Evolutionary conservation across 2,797 vertebrate species (phyloP), one percentile per base, ranked within the genome.

Genomic region (Tangara arthus): DNA sequence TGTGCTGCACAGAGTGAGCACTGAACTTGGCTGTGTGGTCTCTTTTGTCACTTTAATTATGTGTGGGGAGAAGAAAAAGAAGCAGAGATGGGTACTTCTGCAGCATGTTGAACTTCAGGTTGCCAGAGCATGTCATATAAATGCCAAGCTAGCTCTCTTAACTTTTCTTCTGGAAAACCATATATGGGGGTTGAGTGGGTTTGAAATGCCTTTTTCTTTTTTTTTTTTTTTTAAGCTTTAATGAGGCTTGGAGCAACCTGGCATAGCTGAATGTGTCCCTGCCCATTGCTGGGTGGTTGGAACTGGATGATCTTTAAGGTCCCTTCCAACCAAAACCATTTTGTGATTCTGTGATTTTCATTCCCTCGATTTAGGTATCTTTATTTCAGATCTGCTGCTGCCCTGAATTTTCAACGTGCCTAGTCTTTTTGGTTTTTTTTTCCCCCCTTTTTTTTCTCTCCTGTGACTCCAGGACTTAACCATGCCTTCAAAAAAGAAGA

Each of bases 41-140:
- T 81, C 49, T 71, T 84, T 84, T 88, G 87, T 88, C 49, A 37
- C 49, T 91, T 89, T 85, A 91, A 77, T 91, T 77, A 30, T 19
- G 56, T 44, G 64, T 59, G 71, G 53, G 28, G 56, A 85, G 52
- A 82, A 57, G 50, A 50, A 71, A 64, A 71, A 0, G 6, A 65
- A n/a, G 60, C 37, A 57, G 65, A 83, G 34, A 32, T 28, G 26
- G 60, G 34, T 85, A 41, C 56, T 59, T 90, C 41, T 57, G 53
- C 53, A 78, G 56, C 6, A 1, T 49, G 90, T 87, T 85, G 56
- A 91, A 90, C 68, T 80, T 66, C 0, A 42, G 24, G 49, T 82
- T 95, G 76, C 82, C 65, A 71, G 65, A 95, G 73, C 44, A 1
- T 49, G 63, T 91, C 76, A 11, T 34, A 27, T 56, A 68, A 64